Conservation (phyloP, 2,888 invertebrate genomes). For the Deilephila porcellus region DNA sequence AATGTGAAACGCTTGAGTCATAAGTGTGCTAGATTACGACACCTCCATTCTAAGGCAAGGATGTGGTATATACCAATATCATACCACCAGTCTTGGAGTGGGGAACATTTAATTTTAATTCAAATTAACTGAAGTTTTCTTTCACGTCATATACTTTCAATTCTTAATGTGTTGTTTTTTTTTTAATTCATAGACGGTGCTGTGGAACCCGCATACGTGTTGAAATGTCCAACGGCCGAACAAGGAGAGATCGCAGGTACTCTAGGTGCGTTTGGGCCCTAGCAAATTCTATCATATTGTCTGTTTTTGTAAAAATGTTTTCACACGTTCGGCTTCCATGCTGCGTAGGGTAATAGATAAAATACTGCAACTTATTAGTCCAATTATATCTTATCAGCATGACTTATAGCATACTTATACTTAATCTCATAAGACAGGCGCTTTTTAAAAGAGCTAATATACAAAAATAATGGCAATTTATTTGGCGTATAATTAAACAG, state of each 20-base stretch:
- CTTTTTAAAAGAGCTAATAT: constrained; percentile 9
- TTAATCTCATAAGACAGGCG: background rate
- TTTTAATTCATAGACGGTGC: constrained; percentile 86
- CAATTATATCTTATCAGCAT: background rate
- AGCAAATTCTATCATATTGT: background rate
- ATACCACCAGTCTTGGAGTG: constrained; percentile 69
- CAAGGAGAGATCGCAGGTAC: constrained; percentile 88
- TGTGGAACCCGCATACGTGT: constrained; percentile 95
- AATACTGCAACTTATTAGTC: background rate
- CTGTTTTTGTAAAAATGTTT: constrained; percentile 14
- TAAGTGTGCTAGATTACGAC: constrained; percentile 79
- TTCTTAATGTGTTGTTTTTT: constrained; percentile 11
- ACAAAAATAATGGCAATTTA: background rate
- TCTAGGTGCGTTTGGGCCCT: constrained; percentile 12
- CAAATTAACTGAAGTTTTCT: background rate
- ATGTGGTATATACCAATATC: constrained; percentile 54
- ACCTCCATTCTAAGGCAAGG: constrained; percentile 77
- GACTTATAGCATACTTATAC: constrained; percentile 2
- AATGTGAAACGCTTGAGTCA: constrained; percentile 84
- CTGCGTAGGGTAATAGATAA: background rate
- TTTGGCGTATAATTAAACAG: background rate
- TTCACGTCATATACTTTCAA: background rate
- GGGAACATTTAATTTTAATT: constrained; percentile 65
- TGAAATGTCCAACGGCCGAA: constrained; percentile 96
- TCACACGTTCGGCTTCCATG: constrained; percentile 30